Conservation (phyloP, 2,888 invertebrate genomes). For the Alviniconcha strummeri region DNA sequence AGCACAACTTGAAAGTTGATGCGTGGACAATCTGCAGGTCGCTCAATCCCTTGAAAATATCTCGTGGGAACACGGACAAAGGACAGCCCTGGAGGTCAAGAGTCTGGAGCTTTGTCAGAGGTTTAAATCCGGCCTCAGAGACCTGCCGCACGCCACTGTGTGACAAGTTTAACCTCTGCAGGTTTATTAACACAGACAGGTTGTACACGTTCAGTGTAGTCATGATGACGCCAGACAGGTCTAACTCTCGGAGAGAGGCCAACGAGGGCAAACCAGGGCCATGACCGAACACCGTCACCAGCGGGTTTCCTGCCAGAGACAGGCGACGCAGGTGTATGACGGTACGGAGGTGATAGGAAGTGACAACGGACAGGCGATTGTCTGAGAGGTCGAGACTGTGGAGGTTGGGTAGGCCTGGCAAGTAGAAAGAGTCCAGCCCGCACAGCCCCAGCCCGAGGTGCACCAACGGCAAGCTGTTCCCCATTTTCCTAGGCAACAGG, state of each 20-base stretch:
- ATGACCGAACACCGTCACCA: background rate
- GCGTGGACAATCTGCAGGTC: background rate
- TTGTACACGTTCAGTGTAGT: background rate
- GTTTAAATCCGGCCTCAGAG: background rate
- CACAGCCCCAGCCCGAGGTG: background rate
- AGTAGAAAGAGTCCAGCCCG: background rate
- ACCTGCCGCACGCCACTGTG: too few relatives aligned
- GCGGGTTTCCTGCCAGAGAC: background rate
- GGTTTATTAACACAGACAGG: background rate
- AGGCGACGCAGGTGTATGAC: background rate
- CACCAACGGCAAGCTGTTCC: background rate
- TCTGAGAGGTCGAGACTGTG: background rate
- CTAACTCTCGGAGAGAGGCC: background rate
- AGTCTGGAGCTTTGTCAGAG: background rate
- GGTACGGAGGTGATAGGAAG: background rate
- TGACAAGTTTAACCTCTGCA: background rate
- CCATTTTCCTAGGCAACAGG: background rate
- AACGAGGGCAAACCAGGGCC: background rate
- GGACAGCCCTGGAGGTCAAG: constrained; percentile 1
- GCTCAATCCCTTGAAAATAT: background rate
- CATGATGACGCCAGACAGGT: background rate
- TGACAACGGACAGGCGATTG: background rate
- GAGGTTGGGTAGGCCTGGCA: background rate
- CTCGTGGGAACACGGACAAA: background rate
- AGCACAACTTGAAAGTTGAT: constrained; percentile 1